These are phyloP conservation scores for Halictus ligatus DNA, from an alignment of 2,888 invertebrate species.

Conservation along the genomic window DNA sequence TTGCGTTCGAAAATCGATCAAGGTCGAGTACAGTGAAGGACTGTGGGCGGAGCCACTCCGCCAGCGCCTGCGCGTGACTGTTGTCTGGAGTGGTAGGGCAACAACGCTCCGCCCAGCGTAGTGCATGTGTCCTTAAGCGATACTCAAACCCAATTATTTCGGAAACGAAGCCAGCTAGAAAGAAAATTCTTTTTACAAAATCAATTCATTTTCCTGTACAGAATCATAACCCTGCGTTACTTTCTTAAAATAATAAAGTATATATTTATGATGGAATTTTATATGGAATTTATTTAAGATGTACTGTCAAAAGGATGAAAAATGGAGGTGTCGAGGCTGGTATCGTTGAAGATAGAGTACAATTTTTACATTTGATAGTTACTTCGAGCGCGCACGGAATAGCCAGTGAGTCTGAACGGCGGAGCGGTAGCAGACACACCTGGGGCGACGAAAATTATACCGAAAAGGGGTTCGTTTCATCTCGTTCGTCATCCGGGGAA, in stretches of 20 bases:
- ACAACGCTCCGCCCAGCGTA: not conserved
- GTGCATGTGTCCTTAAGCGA: not conserved
- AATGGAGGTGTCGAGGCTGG: no score
- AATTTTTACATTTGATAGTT: not conserved
- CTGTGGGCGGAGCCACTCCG: not conserved
- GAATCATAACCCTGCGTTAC: not conserved
- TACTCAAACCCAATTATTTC: not conserved
- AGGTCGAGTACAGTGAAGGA: not conserved
- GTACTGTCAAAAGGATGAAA: no score
- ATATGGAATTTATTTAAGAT: no score
- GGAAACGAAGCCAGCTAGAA: not conserved
- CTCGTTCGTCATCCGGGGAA: not conserved
- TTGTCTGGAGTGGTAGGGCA: not conserved
- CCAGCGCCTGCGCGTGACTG: not conserved
- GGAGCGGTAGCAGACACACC: not conserved
- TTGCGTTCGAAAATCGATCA: not conserved
- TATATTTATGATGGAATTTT: no score
- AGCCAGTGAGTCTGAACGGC: not conserved
- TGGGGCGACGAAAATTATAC: not conserved
- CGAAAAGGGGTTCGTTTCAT: conserved; percentile 2
- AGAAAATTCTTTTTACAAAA: not conserved
- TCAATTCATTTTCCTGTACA: not conserved
- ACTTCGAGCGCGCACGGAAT: not conserved
- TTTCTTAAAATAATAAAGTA: no score
- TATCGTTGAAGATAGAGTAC: not conserved